Conservation (phyloP, 2,113 vertebrate species). For the Callocephalon fimbriatum region DNA sequence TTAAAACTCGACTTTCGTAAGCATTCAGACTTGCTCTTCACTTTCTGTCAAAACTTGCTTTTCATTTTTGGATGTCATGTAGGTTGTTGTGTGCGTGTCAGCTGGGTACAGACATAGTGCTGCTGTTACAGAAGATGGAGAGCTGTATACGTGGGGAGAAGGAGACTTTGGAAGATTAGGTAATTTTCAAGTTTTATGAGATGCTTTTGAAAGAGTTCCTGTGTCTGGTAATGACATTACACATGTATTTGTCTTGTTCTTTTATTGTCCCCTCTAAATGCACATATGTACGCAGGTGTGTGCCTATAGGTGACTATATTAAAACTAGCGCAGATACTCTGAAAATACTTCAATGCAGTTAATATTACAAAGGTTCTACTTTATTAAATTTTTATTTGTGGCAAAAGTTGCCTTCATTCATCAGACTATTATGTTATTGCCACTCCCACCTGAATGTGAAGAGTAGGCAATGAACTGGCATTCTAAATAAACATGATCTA, state of each 20-base stretch:
- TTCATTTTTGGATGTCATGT: not conserved
- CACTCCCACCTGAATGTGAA: not conserved
- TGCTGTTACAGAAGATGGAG: constrained; percentile 87
- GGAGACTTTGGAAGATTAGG: constrained; percentile 88
- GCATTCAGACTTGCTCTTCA: not conserved
- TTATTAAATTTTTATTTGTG: not conserved
- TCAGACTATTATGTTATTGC: not conserved
- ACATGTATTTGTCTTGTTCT: not conserved
- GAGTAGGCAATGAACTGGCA: not conserved
- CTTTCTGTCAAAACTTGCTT: not conserved
- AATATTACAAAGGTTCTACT: not conserved
- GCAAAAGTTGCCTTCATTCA: not conserved
- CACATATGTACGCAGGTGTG: not conserved
- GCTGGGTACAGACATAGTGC: constrained; percentile 88
- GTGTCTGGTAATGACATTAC: not conserved
- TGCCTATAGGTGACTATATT: not conserved
- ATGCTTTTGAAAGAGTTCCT: not conserved
- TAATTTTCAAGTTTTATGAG: constrained; percentile 39
- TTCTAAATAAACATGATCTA: not conserved
- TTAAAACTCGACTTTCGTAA: not conserved
- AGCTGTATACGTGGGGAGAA: constrained; percentile 88
- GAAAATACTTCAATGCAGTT: not conserved
- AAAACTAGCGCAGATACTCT: not conserved
- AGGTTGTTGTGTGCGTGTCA: constrained; percentile 88
- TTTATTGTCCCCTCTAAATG: not conserved